Base-by-base conservation (phyloP, 2,113 vertebrate genomes). In the Nymphicus hollandicus region DNA sequence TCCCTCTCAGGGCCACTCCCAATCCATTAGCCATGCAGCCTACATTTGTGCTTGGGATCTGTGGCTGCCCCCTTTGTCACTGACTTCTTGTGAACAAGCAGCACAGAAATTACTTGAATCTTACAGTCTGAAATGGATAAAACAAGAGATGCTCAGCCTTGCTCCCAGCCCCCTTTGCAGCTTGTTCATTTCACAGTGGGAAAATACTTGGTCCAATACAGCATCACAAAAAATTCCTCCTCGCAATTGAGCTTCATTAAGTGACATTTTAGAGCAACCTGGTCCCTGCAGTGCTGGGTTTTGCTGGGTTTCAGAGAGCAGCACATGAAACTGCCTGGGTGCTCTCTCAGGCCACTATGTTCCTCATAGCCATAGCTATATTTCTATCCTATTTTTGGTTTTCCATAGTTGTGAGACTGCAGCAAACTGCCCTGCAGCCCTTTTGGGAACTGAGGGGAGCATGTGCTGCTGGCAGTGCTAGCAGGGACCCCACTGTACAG, bases 71-170 rank as follows among this genome's bases (percentile, higher is more conserved):
- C 0, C 25, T 49, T 85, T 53, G 13, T 50, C 12, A 1, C 47
- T 10, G 39, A 25, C 23, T 92, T n/a, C 27, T 52, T 64, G 29
- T 39, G n/a, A 80, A 64, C 0, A 0, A 52, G 27, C 37, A 9
- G 52, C 0, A 0, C 4, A 2, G 23, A 29, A 5, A 14, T 24
- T 22, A 61, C 22, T 33, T 0, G 7, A n/a, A 27, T 29, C 46
- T 78, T 28, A 14, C 0, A 1, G 53, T 43, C 52, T 71, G 43
- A 4, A 11, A 22, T 0, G 1, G 31, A 7, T 3, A 27, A 17
- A 81, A 49, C 13, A 2, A 27, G 56, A 55, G 49, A 4, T 37
- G 66, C 60, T 55, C 35, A 49, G 49, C 70, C 65, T 73, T 1
- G 0, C 7, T 70, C n/a, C 7, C 50, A 20, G 74, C 41, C 41